These are phyloP conservation scores for Periophthalmus modestus DNA, from an alignment of 2,113 vertebrate genomes.

Conservation along the genomic window DNA sequence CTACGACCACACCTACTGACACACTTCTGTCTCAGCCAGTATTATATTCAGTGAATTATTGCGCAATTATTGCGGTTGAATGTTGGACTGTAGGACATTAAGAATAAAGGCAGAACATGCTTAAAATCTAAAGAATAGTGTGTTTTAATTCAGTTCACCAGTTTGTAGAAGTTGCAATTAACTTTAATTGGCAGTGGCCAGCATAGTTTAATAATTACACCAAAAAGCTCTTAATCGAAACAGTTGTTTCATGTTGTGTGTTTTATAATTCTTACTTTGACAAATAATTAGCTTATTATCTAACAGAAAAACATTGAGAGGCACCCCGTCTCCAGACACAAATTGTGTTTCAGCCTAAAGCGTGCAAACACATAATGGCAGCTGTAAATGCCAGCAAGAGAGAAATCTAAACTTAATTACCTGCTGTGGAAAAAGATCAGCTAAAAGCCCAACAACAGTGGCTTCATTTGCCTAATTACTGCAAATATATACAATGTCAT, in stretches of 20 bases:
- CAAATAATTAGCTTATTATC: neutral
- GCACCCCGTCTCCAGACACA: neutral
- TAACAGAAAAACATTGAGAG: neutral
- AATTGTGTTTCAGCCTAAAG: slow-evolving; percentile 9
- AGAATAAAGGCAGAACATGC: too few relatives aligned
- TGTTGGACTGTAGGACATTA: neutral
- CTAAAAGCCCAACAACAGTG: slow-evolving; percentile 29
- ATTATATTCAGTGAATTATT: neutral
- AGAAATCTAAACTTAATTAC: slow-evolving; percentile 33
- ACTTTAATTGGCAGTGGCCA: neutral
- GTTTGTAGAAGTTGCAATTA: neutral
- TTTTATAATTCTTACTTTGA: neutral
- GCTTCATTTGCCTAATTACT: slow-evolving; percentile 39
- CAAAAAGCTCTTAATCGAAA: neutral
- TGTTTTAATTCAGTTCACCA: too few relatives aligned
- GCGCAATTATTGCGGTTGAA: neutral
- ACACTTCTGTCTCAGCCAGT: neutral
- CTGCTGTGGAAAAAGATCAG: slow-evolving; percentile 30
- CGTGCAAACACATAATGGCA: slow-evolving; percentile 4
- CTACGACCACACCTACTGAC: too few relatives aligned
- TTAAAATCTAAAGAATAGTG: too few relatives aligned
- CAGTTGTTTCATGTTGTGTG: neutral
- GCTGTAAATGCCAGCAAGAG: slow-evolving; percentile 22
- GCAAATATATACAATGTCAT: slow-evolving; percentile 28
- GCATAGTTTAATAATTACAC: neutral